These are phyloP conservation scores for Sturnira hondurensis DNA, from an alignment of 2,113 vertebrate genomes.

Conservation along the genomic window DNA sequence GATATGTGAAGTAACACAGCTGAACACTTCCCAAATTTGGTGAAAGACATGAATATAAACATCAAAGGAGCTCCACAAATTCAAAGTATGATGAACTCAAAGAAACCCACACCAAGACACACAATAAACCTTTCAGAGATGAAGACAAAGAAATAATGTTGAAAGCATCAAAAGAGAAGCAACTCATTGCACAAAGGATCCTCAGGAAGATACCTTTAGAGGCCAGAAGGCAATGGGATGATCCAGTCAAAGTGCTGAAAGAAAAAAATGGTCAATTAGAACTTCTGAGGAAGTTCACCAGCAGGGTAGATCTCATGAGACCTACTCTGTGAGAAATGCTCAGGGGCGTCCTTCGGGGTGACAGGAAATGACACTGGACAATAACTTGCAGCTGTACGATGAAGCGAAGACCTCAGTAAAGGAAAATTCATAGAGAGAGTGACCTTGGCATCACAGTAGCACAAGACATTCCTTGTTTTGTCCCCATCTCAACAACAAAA, in stretches of 20 bases:
- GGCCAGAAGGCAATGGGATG: background rate
- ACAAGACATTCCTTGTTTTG: background rate
- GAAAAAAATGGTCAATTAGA: background rate
- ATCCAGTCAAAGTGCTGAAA: background rate
- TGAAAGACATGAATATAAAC: background rate
- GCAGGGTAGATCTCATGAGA: no score
- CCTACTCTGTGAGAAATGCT: background rate
- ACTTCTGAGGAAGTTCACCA: background rate
- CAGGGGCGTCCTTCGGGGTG: background rate
- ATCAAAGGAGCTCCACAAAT: background rate
- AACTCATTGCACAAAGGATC: background rate
- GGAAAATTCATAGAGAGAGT: background rate
- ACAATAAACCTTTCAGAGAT: background rate
- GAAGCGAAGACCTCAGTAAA: background rate
- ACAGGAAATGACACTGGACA: background rate
- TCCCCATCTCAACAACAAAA: background rate
- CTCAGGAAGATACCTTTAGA: background rate
- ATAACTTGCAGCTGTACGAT: background rate
- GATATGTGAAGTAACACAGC: background rate
- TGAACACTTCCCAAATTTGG: background rate
- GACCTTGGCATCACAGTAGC: background rate
- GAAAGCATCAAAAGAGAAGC: background rate
- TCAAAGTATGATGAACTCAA: background rate
- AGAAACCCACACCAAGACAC: background rate
- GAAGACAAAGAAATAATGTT: background rate